Evolutionary conservation across 2,888 invertebrate genomes (phyloP), one percentile per base, ranked within the genome.

Genomic region (Julus scanicus): DNA sequence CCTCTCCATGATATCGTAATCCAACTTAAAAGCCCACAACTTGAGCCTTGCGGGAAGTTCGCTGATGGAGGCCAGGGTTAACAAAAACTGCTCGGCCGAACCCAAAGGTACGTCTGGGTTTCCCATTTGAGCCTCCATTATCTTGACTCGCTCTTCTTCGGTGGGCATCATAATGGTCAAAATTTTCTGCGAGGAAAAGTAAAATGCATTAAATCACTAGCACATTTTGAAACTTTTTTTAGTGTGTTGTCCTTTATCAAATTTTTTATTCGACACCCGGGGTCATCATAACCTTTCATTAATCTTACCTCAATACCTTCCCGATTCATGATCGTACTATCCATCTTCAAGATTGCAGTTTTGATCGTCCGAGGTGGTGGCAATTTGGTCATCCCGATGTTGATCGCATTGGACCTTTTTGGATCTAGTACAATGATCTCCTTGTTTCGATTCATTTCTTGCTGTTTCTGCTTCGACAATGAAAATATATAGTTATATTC

Each of bases 321-420:
- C 90, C 98, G 94, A 90, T 98, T 99, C 93, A 99, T 97, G 86
- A 99, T 98, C 0, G 98, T 97, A 1, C 97, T 97, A 92, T 99
- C 99, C 98, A 99, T 99, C 93, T 99, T 99, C 92, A 99, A 94
- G 90, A 98, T 98, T 44, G 99, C 99, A n/a, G 98, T 97, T 92
- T 99, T 99, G 90, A 99, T 99, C 9, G 99, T 97, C 90, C 98
- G 95, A 0, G 99, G 97, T 0, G 99, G 99, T 2, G 99, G 99
- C 90, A 99, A 93, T 92, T 99, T 99, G 39, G 99, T 99, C 96
- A 99, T 97, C 20, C 99, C 99, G 91, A 99, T 99, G 92, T 99
- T 99, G 90, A 99, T 99, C 83, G 98, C 99, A 92, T 99, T 99
- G 9, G 99, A 99, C 90, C 99, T 94, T 92, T 99, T 99, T 85